Evolutionary conservation across 1,140 invertebrate genomes (phyloP).

Genomic region (Euborellia annulipes): DNA sequence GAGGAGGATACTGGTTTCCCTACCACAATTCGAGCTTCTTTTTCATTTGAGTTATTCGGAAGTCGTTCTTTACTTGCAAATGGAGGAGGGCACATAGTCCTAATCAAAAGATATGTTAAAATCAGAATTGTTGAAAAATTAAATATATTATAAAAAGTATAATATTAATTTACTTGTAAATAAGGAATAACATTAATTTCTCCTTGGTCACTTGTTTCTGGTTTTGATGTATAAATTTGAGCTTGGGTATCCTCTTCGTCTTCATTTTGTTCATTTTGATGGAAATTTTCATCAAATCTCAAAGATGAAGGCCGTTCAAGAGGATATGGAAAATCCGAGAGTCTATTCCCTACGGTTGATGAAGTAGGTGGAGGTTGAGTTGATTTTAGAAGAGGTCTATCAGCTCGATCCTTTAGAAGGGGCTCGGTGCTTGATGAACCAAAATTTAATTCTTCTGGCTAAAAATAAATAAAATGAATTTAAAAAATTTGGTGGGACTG

Average conservation of each 20-base stretch:
- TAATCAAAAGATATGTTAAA: too few species aligned
- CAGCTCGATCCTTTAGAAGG: constrained; percentile 20
- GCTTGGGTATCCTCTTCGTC: constrained; percentile 11
- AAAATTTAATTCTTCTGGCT: constrained; percentile 20
- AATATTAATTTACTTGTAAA: constrained; percentile 30
- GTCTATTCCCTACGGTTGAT: too few species aligned
- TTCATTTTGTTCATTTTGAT: constrained; percentile 1
- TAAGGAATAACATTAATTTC: constrained; percentile 31
- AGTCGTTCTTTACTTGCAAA: neutral
- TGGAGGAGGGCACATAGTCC: too few species aligned
- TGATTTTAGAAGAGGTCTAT: constrained; percentile 25
- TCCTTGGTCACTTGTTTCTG: neutral
- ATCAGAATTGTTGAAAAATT: too few species aligned
- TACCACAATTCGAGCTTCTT: constrained; percentile 1
- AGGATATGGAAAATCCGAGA: constrained; percentile 38
- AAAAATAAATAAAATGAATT: too few species aligned
- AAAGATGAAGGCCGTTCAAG: constrained; percentile 34
- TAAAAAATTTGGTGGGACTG: too few species aligned
- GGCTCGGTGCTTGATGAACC: too few species aligned
- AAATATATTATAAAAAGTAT: too few species aligned
- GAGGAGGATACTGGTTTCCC: constrained; percentile 3
- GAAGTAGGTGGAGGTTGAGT: constrained; percentile 16
- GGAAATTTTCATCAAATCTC: constrained; percentile 4
- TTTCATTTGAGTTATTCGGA: constrained; percentile 6
- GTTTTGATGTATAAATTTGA: neutral